These are phyloP conservation scores for Branchipolynoe longqiensis DNA, from an alignment of 2,888 invertebrate genomes.

Conservation along the genomic window DNA sequence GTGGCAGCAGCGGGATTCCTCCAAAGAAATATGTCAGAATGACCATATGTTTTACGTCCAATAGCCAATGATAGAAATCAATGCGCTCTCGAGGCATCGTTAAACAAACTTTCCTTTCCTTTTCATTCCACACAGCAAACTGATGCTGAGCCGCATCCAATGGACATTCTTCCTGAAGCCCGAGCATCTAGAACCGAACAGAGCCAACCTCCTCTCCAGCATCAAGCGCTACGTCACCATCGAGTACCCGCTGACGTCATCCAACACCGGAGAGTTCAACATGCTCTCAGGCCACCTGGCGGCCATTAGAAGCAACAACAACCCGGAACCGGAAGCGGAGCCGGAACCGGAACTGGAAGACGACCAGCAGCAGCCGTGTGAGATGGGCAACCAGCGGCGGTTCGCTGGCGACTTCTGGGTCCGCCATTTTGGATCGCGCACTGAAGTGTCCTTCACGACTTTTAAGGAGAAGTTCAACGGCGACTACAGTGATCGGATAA, in stretches of 20 bases:
- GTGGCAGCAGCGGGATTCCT: too few species aligned
- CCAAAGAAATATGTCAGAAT: too few species aligned
- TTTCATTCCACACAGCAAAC: constrained; percentile 68
- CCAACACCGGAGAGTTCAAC: neutral
- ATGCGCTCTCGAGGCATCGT: too few species aligned
- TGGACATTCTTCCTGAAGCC: constrained; percentile 75
- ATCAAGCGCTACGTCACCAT: neutral
- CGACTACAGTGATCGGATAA: constrained; percentile 72
- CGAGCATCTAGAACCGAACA: constrained; percentile 69
- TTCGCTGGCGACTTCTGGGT: constrained; percentile 73
- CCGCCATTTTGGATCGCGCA: constrained; percentile 69
- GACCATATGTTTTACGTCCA: too few species aligned
- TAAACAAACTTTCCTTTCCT: too few species aligned
- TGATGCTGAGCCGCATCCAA: constrained; percentile 77
- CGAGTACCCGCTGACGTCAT: neutral
- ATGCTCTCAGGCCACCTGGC: constrained; percentile 8
- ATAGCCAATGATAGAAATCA: too few species aligned
- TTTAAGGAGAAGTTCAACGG: constrained; percentile 72
- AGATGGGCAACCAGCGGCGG: neutral
- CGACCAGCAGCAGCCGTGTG: constrained; percentile 26
- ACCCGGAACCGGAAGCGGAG: neutral
- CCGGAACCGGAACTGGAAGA: constrained; percentile 20
- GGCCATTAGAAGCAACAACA: constrained; percentile 1
- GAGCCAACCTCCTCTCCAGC: constrained; percentile 66
- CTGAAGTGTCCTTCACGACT: constrained; percentile 70